phyloP scores from a whole-genome alignment of 1,140 invertebrate genomes.

The Choristoneura fumiferana region DNA sequence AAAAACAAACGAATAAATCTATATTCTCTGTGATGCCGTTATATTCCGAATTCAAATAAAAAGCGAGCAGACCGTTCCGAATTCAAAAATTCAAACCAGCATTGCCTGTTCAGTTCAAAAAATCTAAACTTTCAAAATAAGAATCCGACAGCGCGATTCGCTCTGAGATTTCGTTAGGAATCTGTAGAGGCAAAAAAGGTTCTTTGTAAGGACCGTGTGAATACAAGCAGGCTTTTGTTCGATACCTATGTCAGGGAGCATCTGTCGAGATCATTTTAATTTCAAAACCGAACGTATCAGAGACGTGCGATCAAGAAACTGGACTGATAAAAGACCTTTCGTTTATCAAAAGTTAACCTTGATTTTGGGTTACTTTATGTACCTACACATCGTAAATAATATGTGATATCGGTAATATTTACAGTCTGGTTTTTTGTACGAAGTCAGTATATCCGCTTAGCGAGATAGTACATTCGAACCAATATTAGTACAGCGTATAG shows the following conservation, averaged over 20 bases:
- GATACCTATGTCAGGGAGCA: slow-evolving; percentile 55
- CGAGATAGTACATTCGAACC: not conserved
- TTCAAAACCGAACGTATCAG: slow-evolving; percentile 40
- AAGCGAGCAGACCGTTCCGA: not conserved
- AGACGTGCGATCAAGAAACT: slow-evolving; percentile 20
- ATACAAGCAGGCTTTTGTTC: slow-evolving; percentile 42
- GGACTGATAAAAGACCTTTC: not conserved
- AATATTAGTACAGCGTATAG: too few species aligned
- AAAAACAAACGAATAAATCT: slow-evolving; percentile 25
- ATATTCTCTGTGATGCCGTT: slow-evolving; percentile 10
- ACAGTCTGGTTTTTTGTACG: slow-evolving; percentile 13
- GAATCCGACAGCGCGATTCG: slow-evolving; percentile 57
- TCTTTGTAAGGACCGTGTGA: slow-evolving; percentile 48
- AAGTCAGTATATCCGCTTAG: not conserved
- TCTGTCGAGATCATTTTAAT: slow-evolving; percentile 57
- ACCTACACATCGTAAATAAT: slow-evolving; percentile 1
- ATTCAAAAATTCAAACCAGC: slow-evolving; percentile 8
- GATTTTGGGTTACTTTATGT: slow-evolving; percentile 12
- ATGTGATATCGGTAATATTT: slow-evolving; percentile 8
- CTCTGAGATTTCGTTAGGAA: slow-evolving; percentile 61
- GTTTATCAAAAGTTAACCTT: not conserved
- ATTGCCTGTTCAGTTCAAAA: slow-evolving; percentile 2
- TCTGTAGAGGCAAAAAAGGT: slow-evolving; percentile 54
- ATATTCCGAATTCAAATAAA: not conserved
- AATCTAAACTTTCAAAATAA: slow-evolving; percentile 39